Percentiles rank a stretch among this genome's conserved stretches.
These are phyloP conservation scores for Polydesmus complanatus DNA, from an alignment of 2,888 invertebrate genomes.

Conservation along the genomic window DNA sequence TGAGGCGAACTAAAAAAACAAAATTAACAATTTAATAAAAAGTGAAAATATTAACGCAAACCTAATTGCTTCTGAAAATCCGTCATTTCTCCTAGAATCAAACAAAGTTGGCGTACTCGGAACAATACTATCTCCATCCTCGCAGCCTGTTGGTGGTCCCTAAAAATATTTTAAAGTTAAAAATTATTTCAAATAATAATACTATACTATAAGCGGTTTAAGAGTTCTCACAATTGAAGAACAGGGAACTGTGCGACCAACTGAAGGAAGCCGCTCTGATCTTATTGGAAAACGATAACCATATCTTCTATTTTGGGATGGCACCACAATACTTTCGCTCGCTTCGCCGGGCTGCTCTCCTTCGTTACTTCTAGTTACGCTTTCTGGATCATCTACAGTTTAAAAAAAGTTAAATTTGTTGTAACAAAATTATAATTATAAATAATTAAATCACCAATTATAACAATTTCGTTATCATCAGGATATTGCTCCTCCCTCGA, in stretches of 20 bases:
- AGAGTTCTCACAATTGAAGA: slow-evolving; percentile 14
- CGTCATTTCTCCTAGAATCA: slow-evolving; percentile 65
- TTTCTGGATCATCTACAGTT: not conserved
- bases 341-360: not conserved
- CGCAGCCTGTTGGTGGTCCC: slow-evolving; percentile 44
- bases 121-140: slow-evolving; percentile 62
- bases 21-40: not conserved
- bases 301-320: not conserved
- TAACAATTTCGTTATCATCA: slow-evolving; percentile 19
- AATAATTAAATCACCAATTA: slow-evolving; percentile 13
- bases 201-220: slow-evolving; percentile 25
- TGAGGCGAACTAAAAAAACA: slow-evolving; percentile 56
- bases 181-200: not conserved
- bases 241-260: slow-evolving; percentile 26
- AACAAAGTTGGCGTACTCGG: slow-evolving; percentile 79
- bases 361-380: not conserved
- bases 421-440: too few species aligned
- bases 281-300: slow-evolving; percentile 8
- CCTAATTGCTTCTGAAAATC: slow-evolving; percentile 72
- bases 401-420: not conserved
- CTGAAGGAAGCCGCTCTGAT: slow-evolving; percentile 15
- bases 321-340: not conserved
- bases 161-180: slow-evolving; percentile 22
- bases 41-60: slow-evolving; percentile 17
- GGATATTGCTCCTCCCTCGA: slow-evolving; percentile 20